These are phyloP conservation scores for Drosophila nigromelanica DNA, from an alignment of 1,140 invertebrate species.

Conservation along the genomic window DNA sequence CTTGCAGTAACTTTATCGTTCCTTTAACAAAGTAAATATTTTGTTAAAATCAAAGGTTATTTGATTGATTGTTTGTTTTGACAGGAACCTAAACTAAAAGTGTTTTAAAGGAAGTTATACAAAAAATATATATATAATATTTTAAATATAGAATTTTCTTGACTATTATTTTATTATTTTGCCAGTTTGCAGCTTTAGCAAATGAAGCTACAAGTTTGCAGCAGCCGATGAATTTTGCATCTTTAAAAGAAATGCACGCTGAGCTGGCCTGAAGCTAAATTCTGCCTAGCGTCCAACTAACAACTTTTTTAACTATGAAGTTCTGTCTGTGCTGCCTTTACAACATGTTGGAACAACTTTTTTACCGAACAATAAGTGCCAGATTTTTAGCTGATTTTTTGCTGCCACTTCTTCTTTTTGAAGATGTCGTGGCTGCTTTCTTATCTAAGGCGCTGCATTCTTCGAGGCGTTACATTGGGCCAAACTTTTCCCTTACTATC, in stretches of 20 bases:
- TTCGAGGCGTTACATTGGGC: slow-evolving; percentile 21
- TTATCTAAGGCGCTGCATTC: slow-evolving; percentile 40
- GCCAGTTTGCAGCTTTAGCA: background rate
- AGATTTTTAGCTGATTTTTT: slow-evolving; percentile 21
- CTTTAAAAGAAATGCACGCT: slow-evolving; percentile 1
- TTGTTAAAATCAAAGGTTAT: too few species aligned
- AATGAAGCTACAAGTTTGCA: background rate
- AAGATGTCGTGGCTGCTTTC: slow-evolving; percentile 9
- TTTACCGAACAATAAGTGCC: slow-evolving; percentile 15
- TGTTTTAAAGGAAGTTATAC: background rate
- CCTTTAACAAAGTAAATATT: too few species aligned
- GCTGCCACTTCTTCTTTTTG: background rate
- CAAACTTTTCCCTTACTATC: slow-evolving; percentile 29
- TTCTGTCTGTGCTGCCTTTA: slow-evolving; percentile 12
- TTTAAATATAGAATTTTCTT: too few species aligned
- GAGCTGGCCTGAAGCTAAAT: background rate
- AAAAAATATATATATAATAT: too few species aligned
- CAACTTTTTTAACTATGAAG: slow-evolving; percentile 10
- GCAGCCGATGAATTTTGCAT: background rate
- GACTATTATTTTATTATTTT: background rate
- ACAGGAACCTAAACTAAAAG: too few species aligned
- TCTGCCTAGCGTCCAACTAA: background rate
- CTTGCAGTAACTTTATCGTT: too few species aligned
- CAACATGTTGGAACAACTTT: slow-evolving; percentile 29
- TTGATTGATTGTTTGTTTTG: too few species aligned